phyloP scores from a whole-genome alignment of 2,113 vertebrate species.

The Nothobranchius kuhntae region DNA sequence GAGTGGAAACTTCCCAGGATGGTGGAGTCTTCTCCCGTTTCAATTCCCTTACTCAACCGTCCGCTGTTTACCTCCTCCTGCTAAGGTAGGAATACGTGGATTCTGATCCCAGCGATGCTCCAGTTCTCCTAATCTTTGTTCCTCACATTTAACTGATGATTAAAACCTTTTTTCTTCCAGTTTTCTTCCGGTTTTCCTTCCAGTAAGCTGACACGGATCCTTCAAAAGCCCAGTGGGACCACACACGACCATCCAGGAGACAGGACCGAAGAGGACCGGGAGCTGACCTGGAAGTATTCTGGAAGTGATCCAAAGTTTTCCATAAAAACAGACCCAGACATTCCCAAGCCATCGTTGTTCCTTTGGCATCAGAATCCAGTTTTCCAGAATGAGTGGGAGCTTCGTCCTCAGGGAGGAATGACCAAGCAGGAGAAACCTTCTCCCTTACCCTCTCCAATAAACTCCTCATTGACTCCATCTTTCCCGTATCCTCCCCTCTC shows the following conservation, averaged over 20 bases:
- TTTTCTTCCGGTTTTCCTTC: neutral
- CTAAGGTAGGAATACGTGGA: slow-evolving; percentile 22
- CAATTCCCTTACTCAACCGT: slow-evolving; percentile 19
- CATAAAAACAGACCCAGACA: slow-evolving; percentile 49
- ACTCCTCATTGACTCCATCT: neutral
- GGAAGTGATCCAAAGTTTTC: neutral
- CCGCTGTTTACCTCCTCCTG: slow-evolving; percentile 11
- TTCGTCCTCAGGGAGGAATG: neutral
- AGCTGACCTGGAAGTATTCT: neutral
- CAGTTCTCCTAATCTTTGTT: no score
- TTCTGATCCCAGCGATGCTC: no score
- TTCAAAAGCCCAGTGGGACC: neutral
- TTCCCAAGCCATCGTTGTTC: neutral
- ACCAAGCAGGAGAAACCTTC: slow-evolving; percentile 53
- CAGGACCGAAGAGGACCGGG: neutral
- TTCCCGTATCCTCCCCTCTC: neutral
- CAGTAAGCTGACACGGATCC: neutral
- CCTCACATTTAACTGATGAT: no score
- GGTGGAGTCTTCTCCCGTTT: slow-evolving; percentile 43
- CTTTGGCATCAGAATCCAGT: neutral
- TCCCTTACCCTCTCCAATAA: slow-evolving; percentile 27
- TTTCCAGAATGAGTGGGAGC: neutral
- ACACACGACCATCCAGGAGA: neutral
- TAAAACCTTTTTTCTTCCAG: no score
- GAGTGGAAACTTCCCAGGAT: slow-evolving; percentile 18